Evolutionary conservation across 2,888 invertebrate species (phyloP).

Genomic region (Calameuta pallipes): DNA sequence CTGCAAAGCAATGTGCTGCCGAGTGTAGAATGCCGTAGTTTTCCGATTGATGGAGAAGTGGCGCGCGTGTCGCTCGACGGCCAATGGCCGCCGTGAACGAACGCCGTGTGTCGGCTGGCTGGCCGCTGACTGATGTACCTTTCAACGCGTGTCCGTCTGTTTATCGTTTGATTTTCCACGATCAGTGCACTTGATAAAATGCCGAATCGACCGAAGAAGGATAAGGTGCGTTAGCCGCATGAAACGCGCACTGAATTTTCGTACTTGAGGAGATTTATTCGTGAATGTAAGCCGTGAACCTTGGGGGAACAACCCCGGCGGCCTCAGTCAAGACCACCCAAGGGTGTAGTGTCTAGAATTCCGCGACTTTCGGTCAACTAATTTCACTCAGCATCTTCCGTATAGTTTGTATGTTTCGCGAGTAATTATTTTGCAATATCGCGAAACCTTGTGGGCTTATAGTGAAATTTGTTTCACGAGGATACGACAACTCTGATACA

Average conservation of each 20-base stretch:
- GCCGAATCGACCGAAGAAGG: constrained; percentile 60
- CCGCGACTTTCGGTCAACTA: neutral
- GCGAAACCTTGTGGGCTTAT: neutral
- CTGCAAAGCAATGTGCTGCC: neutral
- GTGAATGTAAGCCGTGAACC: constrained; percentile 5
- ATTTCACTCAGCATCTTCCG: neutral
- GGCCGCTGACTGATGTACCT: constrained; percentile 37
- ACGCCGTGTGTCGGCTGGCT: constrained; percentile 41
- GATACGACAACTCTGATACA: neutral
- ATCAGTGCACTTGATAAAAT: constrained; percentile 38
- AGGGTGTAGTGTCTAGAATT: constrained; percentile 40
- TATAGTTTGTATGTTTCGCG: neutral
- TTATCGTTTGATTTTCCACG: constrained; percentile 28
- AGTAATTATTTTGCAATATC: neutral
- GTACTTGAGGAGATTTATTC: constrained; percentile 24
- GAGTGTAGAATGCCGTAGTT: neutral
- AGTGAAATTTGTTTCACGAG: neutral
- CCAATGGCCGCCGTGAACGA: constrained; percentile 48
- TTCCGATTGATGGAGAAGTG: neutral
- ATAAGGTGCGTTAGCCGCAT: constrained; percentile 52
- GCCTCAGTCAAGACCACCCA: constrained; percentile 20
- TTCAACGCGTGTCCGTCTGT: constrained; percentile 38
- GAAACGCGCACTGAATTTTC: neutral
- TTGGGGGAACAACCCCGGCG: constrained; percentile 44
- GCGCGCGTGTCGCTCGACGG: constrained; percentile 14